A percentile compares a stretch with the other conserved stretches of the same genome.
phyloP scores from a whole-genome alignment of 2,113 vertebrate genomes.

The Orientallactaga bullata region DNA sequence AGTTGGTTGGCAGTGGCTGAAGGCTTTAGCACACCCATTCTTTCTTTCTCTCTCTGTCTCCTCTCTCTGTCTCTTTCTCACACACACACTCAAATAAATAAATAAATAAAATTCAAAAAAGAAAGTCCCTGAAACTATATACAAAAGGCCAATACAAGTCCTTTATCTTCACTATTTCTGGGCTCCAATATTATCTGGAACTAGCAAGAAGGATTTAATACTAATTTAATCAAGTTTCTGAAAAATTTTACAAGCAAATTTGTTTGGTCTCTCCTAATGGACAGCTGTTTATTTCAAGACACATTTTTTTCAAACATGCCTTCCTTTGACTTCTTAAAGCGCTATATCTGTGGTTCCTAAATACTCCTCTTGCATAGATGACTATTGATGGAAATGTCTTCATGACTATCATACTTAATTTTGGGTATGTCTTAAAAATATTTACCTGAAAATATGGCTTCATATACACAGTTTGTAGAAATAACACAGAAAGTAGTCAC shows the following conservation, averaged over 20 bases:
- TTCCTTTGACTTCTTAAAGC: neutral
- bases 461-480: neutral
- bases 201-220: neutral
- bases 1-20: too few relatives aligned
- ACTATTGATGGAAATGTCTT: neutral
- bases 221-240: neutral
- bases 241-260: neutral
- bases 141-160: neutral
- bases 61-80: too few relatives aligned
- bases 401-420: neutral
- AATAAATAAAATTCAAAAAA: too few relatives aligned
- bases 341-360: neutral
- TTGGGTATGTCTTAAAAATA: neutral
- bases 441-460: neutral
- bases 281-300: too few relatives aligned
- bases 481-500: neutral
- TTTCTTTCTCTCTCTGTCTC: too few relatives aligned
- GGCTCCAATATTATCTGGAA: neutral
- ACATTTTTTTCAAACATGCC: neutral
- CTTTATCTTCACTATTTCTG: neutral
- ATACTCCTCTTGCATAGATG: neutral
- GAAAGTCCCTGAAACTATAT: neutral
- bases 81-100: too few relatives aligned
- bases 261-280: neutral
- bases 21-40: too few relatives aligned